phyloP scores from a whole-genome alignment of 2,113 vertebrate species.

The Physeter macrocephalus region DNA sequence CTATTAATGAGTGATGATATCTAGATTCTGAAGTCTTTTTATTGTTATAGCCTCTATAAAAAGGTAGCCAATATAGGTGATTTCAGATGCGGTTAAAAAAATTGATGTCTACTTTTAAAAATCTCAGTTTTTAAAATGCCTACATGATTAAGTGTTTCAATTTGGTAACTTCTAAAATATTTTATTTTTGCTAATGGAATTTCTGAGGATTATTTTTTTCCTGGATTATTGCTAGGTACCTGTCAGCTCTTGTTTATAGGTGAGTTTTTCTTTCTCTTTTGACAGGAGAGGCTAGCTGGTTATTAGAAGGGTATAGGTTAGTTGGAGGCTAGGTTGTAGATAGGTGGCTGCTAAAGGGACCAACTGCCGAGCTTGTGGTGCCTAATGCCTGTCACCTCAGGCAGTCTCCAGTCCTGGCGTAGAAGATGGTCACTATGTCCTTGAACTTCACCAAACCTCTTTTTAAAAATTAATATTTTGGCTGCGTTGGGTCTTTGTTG shows the following conservation, averaged over 20 bases:
- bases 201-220: background rate
- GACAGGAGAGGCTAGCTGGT: background rate
- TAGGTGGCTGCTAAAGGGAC: background rate
- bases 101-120: background rate
- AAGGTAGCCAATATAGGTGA: background rate
- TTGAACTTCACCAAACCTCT: background rate
- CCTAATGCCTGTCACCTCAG: background rate
- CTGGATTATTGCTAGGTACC: background rate
- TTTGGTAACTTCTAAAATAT: background rate
- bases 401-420: background rate
- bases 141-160: background rate
- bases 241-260: background rate
- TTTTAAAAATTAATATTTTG: no score
- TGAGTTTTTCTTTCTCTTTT: background rate
- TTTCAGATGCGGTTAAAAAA: background rate
- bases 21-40: background rate
- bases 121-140: background rate
- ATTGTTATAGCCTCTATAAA: background rate
- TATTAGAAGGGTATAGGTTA: background rate
- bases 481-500: no score
- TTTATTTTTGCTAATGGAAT: background rate
- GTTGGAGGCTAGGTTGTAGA: background rate
- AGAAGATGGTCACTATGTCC: background rate
- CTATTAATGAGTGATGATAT: background rate
- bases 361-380: background rate